phyloP scores from a whole-genome alignment of 2,797 vertebrate species.

The Astyanax mexicanus region DNA sequence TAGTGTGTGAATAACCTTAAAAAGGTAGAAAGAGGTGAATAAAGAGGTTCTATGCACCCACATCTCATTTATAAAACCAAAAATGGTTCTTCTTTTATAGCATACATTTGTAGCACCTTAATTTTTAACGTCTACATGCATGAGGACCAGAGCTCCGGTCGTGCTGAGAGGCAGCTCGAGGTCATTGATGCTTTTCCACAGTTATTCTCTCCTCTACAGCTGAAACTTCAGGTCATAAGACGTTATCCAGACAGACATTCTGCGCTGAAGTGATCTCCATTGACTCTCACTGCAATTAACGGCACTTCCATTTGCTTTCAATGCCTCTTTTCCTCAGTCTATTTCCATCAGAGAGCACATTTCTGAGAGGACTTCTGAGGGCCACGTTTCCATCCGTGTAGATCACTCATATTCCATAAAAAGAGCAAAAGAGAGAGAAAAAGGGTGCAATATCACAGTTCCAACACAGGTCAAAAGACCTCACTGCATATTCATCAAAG shows the following conservation, averaged over 20 bases:
- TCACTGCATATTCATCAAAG: neutral
- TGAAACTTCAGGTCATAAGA: neutral
- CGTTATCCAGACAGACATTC: constrained; percentile 12
- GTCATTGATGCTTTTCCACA: constrained; percentile 25
- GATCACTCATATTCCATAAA: constrained; percentile 42
- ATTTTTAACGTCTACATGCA: neutral
- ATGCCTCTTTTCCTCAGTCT: constrained; percentile 22
- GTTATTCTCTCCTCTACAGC: constrained; percentile 12
- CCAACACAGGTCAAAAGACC: neutral
- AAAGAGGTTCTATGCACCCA: no score
- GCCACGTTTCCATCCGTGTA: constrained; percentile 15
- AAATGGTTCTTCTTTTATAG: no score
- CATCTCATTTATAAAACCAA: no score
- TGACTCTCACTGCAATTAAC: constrained; percentile 32
- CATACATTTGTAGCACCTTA: no score
- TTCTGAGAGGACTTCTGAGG: constrained; percentile 6
- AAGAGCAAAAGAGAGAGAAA: constrained; percentile 21
- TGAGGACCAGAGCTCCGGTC: neutral
- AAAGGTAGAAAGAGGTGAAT: no score
- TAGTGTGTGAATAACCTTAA: no score
- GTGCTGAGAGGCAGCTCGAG: neutral
- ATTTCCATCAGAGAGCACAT: constrained; percentile 23
- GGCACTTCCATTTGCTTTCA: constrained; percentile 34
- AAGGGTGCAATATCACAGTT: constrained; percentile 27
- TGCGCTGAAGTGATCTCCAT: constrained; percentile 15